Evolutionary conservation across 2,113 vertebrate species (phyloP).

Genomic region (Platichthys flesus): DNA sequence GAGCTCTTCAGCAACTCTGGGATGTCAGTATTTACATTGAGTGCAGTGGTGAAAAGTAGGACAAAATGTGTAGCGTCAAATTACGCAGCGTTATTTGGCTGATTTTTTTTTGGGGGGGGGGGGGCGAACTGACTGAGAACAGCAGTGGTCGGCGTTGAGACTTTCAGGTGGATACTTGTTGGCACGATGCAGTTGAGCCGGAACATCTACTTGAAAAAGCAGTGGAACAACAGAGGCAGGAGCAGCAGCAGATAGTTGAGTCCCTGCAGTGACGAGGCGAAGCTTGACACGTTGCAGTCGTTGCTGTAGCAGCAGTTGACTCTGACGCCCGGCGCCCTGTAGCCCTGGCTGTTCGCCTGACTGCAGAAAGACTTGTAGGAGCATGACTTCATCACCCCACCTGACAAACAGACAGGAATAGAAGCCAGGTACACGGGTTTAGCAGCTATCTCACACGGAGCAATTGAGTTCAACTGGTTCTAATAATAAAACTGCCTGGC

Average conservation of each 20-base stretch:
- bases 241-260: constrained; percentile 63
- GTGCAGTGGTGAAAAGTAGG: background rate
- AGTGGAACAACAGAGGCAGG: constrained; percentile 60
- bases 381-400: constrained; percentile 91
- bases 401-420: constrained; percentile 70
- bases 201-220: constrained; percentile 58
- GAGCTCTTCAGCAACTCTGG: constrained; percentile 8
- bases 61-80: background rate
- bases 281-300: constrained; percentile 85
- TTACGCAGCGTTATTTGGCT: constrained; percentile 47
- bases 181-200: background rate
- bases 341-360: constrained; percentile 86
- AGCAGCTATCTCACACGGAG: background rate
- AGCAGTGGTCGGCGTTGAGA: background rate
- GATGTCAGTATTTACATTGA: background rate
- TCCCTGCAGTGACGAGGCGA: constrained; percentile 50
- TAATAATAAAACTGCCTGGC: too few species aligned
- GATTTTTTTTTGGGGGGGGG: background rate
- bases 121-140: background rate
- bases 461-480: too few species aligned
- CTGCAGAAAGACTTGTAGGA: constrained; percentile 91
- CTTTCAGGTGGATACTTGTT: constrained; percentile 11
- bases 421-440: constrained; percentile 10
- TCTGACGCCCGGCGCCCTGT: constrained; percentile 83
- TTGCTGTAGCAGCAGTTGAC: constrained; percentile 90